Percentiles rank a stretch among this genome's conserved stretches.
These are phyloP conservation scores for Thripadectes ignobilis DNA, from an alignment of 2,797 vertebrate species.

Conservation along the genomic window DNA sequence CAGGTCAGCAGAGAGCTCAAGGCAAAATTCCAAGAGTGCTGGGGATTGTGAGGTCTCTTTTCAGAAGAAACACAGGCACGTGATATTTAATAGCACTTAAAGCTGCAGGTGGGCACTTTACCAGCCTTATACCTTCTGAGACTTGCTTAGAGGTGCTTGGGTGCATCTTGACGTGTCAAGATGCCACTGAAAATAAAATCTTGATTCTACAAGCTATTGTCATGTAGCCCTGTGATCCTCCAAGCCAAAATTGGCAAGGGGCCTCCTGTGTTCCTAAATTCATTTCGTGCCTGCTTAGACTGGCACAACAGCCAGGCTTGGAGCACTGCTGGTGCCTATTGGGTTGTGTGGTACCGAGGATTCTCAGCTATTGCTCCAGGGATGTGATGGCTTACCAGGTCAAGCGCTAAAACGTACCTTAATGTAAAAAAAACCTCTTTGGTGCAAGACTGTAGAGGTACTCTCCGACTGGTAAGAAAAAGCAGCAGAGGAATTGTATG, in stretches of 20 bases:
- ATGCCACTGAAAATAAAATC: neutral
- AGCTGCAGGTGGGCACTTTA: neutral
- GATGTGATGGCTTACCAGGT: neutral
- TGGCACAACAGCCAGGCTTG: neutral
- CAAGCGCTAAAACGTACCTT: neutral
- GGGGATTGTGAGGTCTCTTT: neutral
- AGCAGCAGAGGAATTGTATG: neutral
- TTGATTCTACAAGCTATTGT: neutral
- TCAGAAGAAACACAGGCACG: neutral
- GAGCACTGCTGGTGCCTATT: neutral
- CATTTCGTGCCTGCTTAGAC: neutral
- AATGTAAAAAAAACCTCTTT: neutral
- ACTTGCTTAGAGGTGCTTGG: neutral
- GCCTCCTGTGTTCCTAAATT: neutral
- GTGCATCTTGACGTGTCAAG: neutral
- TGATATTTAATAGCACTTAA: neutral
- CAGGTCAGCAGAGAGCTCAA: slow-evolving; percentile 47
- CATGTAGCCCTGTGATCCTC: neutral
- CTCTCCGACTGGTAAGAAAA: slow-evolving; percentile 1
- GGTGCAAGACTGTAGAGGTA: neutral
- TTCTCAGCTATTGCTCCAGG: neutral
- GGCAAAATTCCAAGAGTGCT: slow-evolving; percentile 28
- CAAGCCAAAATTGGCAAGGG: neutral
- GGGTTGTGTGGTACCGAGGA: neutral
- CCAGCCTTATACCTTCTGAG: neutral